Evolutionary conservation across 92 coral and sea anemone genomes (phyloP).

Genomic region (Parazoanthus darwini): DNA sequence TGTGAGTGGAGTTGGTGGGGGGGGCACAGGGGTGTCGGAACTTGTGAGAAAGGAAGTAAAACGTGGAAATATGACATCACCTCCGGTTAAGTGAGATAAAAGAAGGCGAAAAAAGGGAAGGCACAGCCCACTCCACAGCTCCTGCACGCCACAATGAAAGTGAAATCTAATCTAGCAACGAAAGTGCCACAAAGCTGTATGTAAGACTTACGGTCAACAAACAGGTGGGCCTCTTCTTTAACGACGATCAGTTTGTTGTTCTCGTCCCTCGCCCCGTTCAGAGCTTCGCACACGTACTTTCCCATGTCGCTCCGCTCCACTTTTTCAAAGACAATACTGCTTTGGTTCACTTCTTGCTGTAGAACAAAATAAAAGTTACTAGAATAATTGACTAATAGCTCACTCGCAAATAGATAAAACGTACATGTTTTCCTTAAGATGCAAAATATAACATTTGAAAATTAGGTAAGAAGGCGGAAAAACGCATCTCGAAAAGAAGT

Average conservation of each 20-base stretch:
- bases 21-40: no score
- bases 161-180: neutral
- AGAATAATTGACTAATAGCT: neutral
- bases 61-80: no score
- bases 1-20: no score
- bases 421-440: no score
- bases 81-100: no score
- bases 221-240: conserved; percentile 7
- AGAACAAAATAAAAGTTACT: neutral
- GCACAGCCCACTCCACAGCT: no score
- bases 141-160: no score
- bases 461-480: no score
- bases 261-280: conserved; percentile 20
- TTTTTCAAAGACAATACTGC: neutral
- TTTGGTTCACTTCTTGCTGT: conserved; percentile 6
- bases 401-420: neutral
- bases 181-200: neutral
- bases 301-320: conserved; percentile 1
- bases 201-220: conserved; percentile 19
- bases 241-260: conserved; percentile 15
- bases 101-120: no score
- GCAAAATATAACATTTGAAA: no score
- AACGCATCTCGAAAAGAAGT: no score
- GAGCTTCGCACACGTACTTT: conserved; percentile 9
- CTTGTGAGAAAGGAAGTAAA: no score